These are phyloP conservation scores for Neosalanx taihuensis DNA, from an alignment of 2,797 vertebrate species.

Conservation along the genomic window DNA sequence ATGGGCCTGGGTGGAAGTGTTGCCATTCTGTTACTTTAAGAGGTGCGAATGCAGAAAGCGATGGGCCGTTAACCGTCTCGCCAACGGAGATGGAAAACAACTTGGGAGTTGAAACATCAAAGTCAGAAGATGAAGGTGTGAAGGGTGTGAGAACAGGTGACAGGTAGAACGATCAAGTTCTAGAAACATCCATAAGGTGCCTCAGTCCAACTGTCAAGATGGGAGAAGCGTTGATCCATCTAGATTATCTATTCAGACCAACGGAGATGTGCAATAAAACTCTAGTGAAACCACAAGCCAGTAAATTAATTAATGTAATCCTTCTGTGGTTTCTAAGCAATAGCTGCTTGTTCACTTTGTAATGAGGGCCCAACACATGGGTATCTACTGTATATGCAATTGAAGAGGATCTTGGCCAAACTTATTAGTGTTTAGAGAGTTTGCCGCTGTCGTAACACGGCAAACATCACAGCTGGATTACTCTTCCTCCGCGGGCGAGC, in stretches of 20 bases:
- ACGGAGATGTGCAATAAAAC: not conserved
- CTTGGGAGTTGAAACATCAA: no score
- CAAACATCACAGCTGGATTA: constrained; percentile 57
- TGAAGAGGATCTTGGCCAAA: constrained; percentile 43
- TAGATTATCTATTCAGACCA: not conserved
- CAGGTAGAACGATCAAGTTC: not conserved
- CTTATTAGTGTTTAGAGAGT: constrained; percentile 45
- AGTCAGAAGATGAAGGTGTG: not conserved
- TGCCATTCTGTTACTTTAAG: constrained; percentile 23
- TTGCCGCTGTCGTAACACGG: constrained; percentile 57
- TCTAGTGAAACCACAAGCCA: not conserved
- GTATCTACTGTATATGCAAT: constrained; percentile 23
- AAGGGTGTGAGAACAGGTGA: not conserved
- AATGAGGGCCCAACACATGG: constrained; percentile 43
- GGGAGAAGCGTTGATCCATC: not conserved
- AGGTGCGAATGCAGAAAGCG: constrained; percentile 18
- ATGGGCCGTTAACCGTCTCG: constrained; percentile 11
- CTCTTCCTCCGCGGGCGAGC: constrained; percentile 39
- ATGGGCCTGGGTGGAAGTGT: constrained; percentile 17
- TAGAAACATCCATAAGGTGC: not conserved
- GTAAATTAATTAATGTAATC: constrained; percentile 7
- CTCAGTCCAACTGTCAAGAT: not conserved
- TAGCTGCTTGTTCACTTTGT: constrained; percentile 18
- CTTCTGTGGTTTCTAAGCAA: constrained; percentile 28
- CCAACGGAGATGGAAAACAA: no score